Conservation (phyloP, 2,113 vertebrate genomes). For the Gopherus flavomarginatus region DNA sequence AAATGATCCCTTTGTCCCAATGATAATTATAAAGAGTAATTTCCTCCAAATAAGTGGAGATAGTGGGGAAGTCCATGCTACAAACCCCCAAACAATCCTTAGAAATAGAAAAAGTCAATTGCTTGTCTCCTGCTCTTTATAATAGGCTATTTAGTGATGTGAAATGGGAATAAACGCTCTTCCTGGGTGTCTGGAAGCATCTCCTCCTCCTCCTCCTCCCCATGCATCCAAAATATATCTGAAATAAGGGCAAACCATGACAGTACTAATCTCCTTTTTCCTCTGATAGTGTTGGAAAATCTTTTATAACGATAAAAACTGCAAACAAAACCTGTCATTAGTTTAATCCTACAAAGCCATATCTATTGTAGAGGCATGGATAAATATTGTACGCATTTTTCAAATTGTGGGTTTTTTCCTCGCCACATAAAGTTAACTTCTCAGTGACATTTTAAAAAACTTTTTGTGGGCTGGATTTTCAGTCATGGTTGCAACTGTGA, state of each 20-base stretch:
- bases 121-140: slow-evolving; percentile 49
- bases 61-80: neutral
- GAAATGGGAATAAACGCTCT: slow-evolving; percentile 56
- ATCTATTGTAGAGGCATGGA: neutral
- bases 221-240: neutral
- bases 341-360: slow-evolving; percentile 12
- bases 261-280: slow-evolving; percentile 60
- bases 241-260: slow-evolving; percentile 34
- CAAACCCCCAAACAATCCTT: neutral
- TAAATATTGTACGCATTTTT: neutral
- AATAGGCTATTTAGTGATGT: slow-evolving; percentile 60
- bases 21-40: slow-evolving; percentile 24
- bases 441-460: neutral
- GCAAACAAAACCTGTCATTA: slow-evolving; percentile 23
- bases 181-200: neutral
- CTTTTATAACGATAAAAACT: neutral
- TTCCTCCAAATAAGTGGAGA: slow-evolving; percentile 4
- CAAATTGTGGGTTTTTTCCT: neutral
- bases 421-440: rapidly evolving
- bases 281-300: slow-evolving; percentile 5
- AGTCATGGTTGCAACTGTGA: neutral
- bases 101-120: neutral
- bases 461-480: neutral
- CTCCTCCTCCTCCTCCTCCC: neutral
- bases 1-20: slow-evolving; percentile 45